Evolutionary conservation across 2,113 vertebrate species (phyloP).

Genomic region (Microtus montanus): DNA sequence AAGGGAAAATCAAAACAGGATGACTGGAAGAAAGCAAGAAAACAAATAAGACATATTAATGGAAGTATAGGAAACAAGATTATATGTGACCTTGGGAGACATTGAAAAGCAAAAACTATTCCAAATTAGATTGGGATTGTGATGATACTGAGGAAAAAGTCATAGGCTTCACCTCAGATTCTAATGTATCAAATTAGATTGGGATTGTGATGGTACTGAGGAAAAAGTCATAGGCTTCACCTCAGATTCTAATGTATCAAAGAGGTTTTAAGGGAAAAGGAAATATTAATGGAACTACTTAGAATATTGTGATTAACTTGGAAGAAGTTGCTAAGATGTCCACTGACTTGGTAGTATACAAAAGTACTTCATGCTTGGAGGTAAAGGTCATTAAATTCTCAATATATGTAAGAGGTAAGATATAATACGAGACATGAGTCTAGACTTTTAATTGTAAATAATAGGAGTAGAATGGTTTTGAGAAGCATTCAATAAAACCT

Average conservation of each 20-base stretch:
- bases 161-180: neutral
- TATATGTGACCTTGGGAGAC: accelerated
- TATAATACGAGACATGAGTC: neutral
- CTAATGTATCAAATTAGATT: neutral
- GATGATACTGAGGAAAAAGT: neutral
- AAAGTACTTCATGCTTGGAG: neutral
- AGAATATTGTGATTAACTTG: neutral
- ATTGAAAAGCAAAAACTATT: neutral
- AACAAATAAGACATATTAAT: neutral
- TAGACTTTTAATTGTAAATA: neutral
- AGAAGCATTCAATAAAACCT: no score
- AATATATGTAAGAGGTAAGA: neutral
- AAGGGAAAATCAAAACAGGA: neutral
- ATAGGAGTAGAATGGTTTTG: neutral
- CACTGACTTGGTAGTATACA: neutral
- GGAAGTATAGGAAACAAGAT: neutral
- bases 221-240: neutral
- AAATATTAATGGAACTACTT: neutral
- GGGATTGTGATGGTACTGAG: neutral
- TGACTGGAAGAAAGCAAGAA: neutral
- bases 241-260: neutral
- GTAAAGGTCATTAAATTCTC: neutral
- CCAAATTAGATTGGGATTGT: neutral
- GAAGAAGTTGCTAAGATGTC: neutral
- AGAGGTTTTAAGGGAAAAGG: neutral